Base-by-base conservation (phyloP, 2,113 vertebrate species). In the Perca fluviatilis region DNA sequence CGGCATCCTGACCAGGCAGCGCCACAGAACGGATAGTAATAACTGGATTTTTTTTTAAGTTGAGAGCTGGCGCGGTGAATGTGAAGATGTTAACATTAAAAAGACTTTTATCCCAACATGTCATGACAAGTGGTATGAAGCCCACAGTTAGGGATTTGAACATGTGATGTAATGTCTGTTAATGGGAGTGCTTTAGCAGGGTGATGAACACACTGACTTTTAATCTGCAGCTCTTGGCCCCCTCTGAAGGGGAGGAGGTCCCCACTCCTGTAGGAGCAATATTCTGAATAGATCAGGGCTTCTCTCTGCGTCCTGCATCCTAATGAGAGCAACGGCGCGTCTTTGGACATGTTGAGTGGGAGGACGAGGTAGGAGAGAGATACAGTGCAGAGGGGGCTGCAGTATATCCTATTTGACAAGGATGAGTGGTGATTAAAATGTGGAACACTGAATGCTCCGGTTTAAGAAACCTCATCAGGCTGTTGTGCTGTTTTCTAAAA, bases 161-260 rank as follows among this genome's bases (percentile, higher is more conserved):
- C 86, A 75, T 74, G 79, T 81, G 82, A 83, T 82, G 78, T 89
- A 87, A 92, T 88, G 89, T 87, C 64, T 90, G 84, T 83, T 90
- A 90, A 86, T 92, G 90, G 79, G 47, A 84, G 85, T 15, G 78
- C 80, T 88, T 89, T 74, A 87, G 89, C 81, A 54, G 86, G 83
- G 83, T 74, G 89, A 83, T 88, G 88, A 91, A 90, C 89, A 89
- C 88, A 54, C 69, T 74, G 91, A 91, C 88, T 91, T 92, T 88
- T 92, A 92, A 91, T 92, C 89, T 87, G 84, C 80, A 57, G 86
- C 82, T 82, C 79, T 73, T 54, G 70, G 62, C 89, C 79, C 77
- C 75, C 74, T 67, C 65, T 83, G 84, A 85, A 83, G 74, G 81
- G 83, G 87, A 75, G 85, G 86, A 71, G 83, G 86, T 83, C 85